These are phyloP conservation scores for Diarsia dahlii DNA, from an alignment of 2,888 invertebrate species.

Conservation along the genomic window DNA sequence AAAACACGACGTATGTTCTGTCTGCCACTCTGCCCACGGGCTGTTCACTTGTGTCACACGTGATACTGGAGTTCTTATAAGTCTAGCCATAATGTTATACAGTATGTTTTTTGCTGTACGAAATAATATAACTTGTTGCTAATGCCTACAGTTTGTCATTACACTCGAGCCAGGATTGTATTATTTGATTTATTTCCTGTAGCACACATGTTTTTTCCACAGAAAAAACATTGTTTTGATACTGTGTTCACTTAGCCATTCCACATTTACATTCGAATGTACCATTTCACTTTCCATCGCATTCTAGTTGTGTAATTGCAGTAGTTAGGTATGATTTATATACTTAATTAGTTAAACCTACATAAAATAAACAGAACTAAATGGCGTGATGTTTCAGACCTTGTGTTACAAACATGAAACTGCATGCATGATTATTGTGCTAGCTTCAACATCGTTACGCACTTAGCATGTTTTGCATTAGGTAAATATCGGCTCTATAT, in stretches of 20 bases:
- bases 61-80: slow-evolving; percentile 4
- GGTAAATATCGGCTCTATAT: not conserved
- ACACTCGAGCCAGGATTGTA: not conserved
- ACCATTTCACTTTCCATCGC: slow-evolving; percentile 1
- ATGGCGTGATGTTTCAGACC: slow-evolving; percentile 52
- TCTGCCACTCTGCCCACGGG: not conserved
- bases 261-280: not conserved
- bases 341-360: slow-evolving; percentile 4
- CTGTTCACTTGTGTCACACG: slow-evolving; percentile 17
- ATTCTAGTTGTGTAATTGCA: not conserved
- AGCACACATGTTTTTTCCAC: too few relatives aligned
- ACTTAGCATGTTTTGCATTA: slow-evolving; percentile 39
- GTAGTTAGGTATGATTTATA: not conserved
- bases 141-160: not conserved
- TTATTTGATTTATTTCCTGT: not conserved
- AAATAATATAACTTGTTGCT: not conserved
- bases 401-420: slow-evolving; percentile 45
- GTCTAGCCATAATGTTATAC: not conserved
- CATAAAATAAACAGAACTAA: slow-evolving; percentile 17
- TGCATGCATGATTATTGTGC: slow-evolving; percentile 42
- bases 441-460: slow-evolving; percentile 41
- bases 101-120: not conserved
- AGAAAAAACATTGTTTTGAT: not conserved
- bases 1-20: not conserved
- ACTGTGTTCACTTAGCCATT: not conserved